phyloP scores from a whole-genome alignment of 2,113 vertebrate species.

The Oceanites oceanicus region DNA sequence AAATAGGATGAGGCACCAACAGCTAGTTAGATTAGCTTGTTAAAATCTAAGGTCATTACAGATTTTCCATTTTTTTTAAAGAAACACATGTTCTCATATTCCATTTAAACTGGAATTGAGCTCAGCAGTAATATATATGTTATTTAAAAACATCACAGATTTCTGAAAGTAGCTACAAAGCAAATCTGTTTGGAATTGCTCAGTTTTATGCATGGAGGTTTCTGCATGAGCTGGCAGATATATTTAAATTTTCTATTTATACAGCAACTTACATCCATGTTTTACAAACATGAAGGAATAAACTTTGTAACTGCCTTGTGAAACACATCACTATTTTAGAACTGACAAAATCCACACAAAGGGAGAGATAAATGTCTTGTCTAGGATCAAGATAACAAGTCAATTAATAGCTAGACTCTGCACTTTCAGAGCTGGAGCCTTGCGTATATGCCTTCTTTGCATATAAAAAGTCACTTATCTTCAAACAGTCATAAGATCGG shows the following conservation, averaged over 20 bases:
- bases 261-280: background rate
- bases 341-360: background rate
- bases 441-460: background rate
- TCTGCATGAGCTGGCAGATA: conserved; percentile 52
- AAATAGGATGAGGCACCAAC: background rate
- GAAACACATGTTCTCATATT: background rate
- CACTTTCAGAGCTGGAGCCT: background rate
- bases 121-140: background rate
- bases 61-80: background rate
- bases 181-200: conserved; percentile 57
- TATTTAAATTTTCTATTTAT: background rate
- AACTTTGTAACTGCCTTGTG: conserved; percentile 23
- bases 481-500: background rate
- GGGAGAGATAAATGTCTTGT: background rate
- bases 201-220: conserved; percentile 25
- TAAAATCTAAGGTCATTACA: background rate
- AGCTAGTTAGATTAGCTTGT: background rate
- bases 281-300: conserved; percentile 49
- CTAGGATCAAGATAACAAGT: background rate
- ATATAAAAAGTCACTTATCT: conserved; percentile 5
- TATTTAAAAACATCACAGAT: conserved; percentile 32
- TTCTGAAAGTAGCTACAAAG: conserved; percentile 29
- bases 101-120: background rate
- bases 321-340: background rate
- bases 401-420: background rate